Base-by-base conservation (phyloP, 2,113 vertebrate genomes). In the Alligator mississippiensis region DNA sequence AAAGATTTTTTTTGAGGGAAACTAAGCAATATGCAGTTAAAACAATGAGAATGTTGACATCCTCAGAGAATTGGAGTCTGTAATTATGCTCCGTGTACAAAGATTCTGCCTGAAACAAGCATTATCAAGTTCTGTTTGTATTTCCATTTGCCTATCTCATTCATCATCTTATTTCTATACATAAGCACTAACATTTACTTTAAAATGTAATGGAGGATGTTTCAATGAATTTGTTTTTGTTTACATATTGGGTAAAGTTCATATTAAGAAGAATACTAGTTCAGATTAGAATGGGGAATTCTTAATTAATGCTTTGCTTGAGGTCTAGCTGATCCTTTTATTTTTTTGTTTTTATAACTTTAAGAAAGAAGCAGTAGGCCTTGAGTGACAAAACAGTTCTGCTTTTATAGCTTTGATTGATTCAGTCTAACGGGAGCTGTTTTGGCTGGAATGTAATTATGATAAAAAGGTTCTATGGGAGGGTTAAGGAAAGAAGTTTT, bases 381-480 rank as follows among this genome's bases (percentile, higher is more conserved):
- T 81, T 68, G 15, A 61, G 24, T 70, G 74, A 96, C 79, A 94
- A 90, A 95, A 94, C 4, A 79, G 72, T 75, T 82, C 80, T 28
- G 87, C 62, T 92, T 95, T 93, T 92, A 81, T 75, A 70, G 82
- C 80, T 77, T 87, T 74, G 84, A 96, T 90, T 85, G 80, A 80
- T 94, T 91, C 82, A 72, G 38, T 87, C 93, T 91, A 58, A 0
- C 22, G 87, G 87, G 93, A 87, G 84, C 84, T 95, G 24, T 94
- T 95, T 81, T 57, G 27, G 3, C 55, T 6, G 3, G 58, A 79
- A 54, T 84, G 80, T 74, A 77, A 17, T 88, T 90, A 87, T 27
- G 47, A 85, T 11, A 25, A 88, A 95, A 87, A 84, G 77, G 21
- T 89, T 94, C 61, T 47, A 4, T 21, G 15, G 16, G 24, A 87